Evolutionary conservation across 2,797 vertebrate species (phyloP), one percentile per base, ranked within the genome.

Genomic region (Cephalopachus bancanus): DNA sequence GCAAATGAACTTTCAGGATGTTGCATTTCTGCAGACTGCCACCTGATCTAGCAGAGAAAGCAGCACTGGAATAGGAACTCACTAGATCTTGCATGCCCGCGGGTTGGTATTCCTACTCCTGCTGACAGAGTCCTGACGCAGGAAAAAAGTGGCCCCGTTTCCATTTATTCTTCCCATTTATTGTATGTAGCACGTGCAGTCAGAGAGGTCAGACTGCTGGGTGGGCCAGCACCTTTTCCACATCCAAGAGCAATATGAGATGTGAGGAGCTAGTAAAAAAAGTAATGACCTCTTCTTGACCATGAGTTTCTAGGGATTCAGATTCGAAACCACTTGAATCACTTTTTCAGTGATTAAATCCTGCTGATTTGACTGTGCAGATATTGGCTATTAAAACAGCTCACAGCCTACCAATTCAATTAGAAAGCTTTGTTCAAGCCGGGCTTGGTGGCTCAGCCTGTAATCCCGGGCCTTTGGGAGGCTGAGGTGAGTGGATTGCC

Each of bases 41-140:
- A 24, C 69, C 88, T 93, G 93, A 97, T 57, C 81, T 37, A 84
- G 62, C 94, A 95, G 75, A 96, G 83, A 92, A 95, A 76, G 67
- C 64, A 65, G 49, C 8, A 1, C 37, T 79, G 78, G 72, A 84
- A 72, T 71, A 87, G 71, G 92, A 96, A 92, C 92, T 89, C 84
- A 44, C 92, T 95, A 59, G 92, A 96, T 86, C 55, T 53, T 71
- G 26, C 20, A 7, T 57, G 93, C 60, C 79, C 90, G 75, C 65
- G 2, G 37, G 57, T 75, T 95, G 53, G 80, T 92, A 81, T 94
- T 76, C 64, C 89, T 89, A 53, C 44, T 94, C 80, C 44, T 75
- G 71, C 95, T 94, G 93, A 97, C 92, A 5, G 37, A 93, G 83
- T 84, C 88, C 91, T 95, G 91, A 96, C 92, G 30, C 69, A 89